Percentiles rank a stretch among this genome's conserved stretches.
phyloP scores from a whole-genome alignment of 2,113 vertebrate species.

The Reinhardtius hippoglossoides region DNA sequence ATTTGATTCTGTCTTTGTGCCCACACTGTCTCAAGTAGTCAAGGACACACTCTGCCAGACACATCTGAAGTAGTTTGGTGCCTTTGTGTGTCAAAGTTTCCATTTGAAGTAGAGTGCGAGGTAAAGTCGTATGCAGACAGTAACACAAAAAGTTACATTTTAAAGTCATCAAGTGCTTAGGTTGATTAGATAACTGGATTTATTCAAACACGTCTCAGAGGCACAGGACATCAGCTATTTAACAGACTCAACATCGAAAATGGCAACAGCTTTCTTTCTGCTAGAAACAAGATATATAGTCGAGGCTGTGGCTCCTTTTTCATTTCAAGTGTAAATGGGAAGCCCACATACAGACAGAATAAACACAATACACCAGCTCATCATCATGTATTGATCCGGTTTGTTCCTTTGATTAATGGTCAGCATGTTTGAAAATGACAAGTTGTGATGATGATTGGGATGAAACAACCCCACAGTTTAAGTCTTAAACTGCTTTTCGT shows the following conservation, averaged over 20 bases:
- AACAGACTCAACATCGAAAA: neutral
- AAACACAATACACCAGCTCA: slow-evolving; percentile 6
- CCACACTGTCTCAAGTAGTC: slow-evolving; percentile 17
- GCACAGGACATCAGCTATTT: neutral
- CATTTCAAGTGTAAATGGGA: neutral
- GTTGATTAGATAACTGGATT: neutral
- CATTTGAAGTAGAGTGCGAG: neutral
- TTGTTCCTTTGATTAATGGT: neutral
- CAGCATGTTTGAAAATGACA: neutral
- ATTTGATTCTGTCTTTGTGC: slow-evolving; percentile 41
- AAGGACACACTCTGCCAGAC: slow-evolving; percentile 26
- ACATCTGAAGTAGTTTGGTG: slow-evolving; percentile 3
- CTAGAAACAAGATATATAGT: neutral
- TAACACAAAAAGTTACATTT: neutral
- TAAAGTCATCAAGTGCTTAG: neutral
- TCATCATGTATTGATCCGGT: neutral
- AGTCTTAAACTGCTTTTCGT: no score
- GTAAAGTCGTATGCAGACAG: neutral
- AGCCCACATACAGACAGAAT: neutral
- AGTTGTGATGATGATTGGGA: no score
- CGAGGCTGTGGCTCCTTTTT: neutral
- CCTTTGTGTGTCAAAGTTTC: neutral
- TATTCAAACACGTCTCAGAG: neutral
- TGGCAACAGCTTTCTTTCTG: no score
- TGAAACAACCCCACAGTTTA: no score